A percentile compares a stretch with the other conserved stretches of the same genome.
Evolutionary conservation across 1,140 invertebrate species (phyloP).

Genomic region (Pteromalus puparum): DNA sequence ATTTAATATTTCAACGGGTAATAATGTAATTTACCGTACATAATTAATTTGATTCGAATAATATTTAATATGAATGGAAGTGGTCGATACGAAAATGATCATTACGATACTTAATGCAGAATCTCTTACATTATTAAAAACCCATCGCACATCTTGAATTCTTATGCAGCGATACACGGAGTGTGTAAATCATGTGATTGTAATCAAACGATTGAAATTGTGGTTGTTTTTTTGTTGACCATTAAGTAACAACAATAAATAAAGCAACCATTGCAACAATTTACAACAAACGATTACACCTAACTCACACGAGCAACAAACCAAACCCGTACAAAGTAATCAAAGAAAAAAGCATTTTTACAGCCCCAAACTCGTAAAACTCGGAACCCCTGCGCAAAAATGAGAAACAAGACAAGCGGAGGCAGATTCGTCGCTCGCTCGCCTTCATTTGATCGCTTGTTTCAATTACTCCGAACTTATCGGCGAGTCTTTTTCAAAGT

Average conservation of each 20-base stretch:
- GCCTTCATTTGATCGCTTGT: conserved; percentile 31
- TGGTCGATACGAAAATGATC: no score
- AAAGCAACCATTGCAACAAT: no score
- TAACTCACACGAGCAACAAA: background rate
- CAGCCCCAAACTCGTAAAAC: background rate
- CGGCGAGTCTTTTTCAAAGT: conserved; percentile 1
- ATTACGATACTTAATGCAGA: no score
- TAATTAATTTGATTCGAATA: background rate
- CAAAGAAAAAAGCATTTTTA: background rate
- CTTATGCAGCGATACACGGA: no score
- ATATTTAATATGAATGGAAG: no score
- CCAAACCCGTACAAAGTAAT: background rate
- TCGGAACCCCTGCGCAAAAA: background rate
- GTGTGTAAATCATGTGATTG: no score
- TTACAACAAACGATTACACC: no score
- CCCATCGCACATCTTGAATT: no score
- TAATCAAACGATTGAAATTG: no score
- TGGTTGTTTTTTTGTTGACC: no score
- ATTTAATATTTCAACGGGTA: background rate
- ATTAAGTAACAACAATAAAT: no score
- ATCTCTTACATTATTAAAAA: no score
- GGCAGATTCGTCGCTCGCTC: background rate
- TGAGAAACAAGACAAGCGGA: background rate
- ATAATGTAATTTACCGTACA: background rate
- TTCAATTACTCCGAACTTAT: conserved; percentile 30